Base-by-base conservation (phyloP, 2,797 vertebrate genomes). In the Enteromius mattozi region DNA sequence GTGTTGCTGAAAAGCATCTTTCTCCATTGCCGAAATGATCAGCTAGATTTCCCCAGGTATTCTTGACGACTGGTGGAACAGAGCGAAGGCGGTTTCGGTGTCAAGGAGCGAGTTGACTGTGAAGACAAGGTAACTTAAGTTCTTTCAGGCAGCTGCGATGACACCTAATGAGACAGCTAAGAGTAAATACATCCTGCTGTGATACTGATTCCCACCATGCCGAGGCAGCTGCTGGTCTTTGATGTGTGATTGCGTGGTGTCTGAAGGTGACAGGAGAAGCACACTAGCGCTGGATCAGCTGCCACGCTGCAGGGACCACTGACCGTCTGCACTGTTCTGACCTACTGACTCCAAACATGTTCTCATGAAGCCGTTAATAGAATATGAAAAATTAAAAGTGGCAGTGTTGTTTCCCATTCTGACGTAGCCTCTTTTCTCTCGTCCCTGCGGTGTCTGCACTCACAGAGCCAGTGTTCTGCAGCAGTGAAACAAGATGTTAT, bases 111-210 rank as follows among this genome's bases (percentile, higher is more conserved):
- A 77, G 54, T 68, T 6, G 35, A 75, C 37, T 24, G 16, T 35
- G 77, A 51, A 14, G 10, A 80, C 21, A 24, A 63, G 65, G 79
- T 33, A 75, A 75, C 30, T 82, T 35, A 49, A 66, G 35, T 78
- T 82, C 30, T 80, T 63, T 78, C 49, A 79, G 78, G 78, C 72
- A 88, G 85, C 80, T 89, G 84, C 54, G 47, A 65, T 69, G 66
- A 59, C 56, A 71, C 61, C 84, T 86, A 85, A 69, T 87, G 82
- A 91, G 89, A 87, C 47, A 51, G 72, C 85, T 59, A 79, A 78
- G 63, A 33, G 68, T 87, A 82, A 89, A 84, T 81, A 83, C 70
- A 89, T 86, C 80, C 45, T 42, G 35, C 0, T 0, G 84, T 84
- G 88, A 88, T 83, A 71, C 45, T 69, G 37, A 85, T 80, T 81